A percentile compares a stretch with the other conserved stretches of the same genome.
Conservation (phyloP, 1,140 invertebrate species). For the Argopecten irradians region DNA sequence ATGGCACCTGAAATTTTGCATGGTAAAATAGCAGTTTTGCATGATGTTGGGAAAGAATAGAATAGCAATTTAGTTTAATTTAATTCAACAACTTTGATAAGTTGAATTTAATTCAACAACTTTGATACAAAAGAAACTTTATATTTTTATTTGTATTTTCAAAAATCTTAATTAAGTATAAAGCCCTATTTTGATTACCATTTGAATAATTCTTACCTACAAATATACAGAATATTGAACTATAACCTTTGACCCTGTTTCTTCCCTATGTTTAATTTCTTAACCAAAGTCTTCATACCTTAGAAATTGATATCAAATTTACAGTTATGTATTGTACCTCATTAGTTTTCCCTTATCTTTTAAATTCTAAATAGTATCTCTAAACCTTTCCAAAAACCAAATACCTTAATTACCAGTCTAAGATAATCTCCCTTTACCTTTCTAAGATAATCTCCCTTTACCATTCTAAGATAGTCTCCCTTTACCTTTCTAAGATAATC, state of each 20-base stretch:
- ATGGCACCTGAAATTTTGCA: not conserved
- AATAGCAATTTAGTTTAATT: not conserved
- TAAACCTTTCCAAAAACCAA: too few species aligned
- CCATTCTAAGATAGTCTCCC: too few species aligned
- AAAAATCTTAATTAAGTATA: not conserved
- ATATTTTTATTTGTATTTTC: not conserved
- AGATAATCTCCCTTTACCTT: too few species aligned
- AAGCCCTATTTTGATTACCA: not conserved
- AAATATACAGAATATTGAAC: not conserved
- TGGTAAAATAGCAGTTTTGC: not conserved
- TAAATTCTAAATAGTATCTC: too few species aligned
- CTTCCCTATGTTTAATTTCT: not conserved
- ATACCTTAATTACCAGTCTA: too few species aligned
- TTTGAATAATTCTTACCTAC: not conserved
- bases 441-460: too few species aligned
- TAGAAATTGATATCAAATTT: too few species aligned
- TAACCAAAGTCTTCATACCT: not conserved
- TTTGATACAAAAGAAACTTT: not conserved
- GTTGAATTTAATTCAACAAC: too few species aligned
- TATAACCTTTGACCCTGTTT: slow-evolving; percentile 8
- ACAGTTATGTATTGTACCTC: too few species aligned
- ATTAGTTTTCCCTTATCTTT: too few species aligned
- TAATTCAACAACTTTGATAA: not conserved
- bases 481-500: too few species aligned
- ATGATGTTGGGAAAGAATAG: not conserved